Conservation (phyloP, 2,888 invertebrate species). For the Rhodophaea formosa region DNA sequence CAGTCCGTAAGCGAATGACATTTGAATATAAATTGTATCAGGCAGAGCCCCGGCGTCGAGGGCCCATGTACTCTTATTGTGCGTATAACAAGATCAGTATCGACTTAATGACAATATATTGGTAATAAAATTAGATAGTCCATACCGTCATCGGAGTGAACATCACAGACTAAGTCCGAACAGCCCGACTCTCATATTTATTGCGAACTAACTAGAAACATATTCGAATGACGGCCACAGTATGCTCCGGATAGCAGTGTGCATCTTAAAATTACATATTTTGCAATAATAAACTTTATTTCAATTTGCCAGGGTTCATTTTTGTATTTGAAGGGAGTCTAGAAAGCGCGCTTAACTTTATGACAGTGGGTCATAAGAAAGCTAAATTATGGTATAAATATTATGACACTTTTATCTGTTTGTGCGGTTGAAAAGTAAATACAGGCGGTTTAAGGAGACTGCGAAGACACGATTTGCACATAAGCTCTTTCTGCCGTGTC, state of each 20-base stretch:
- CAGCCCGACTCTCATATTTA: constrained; percentile 72
- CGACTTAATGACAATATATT: constrained; percentile 82
- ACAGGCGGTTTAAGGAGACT: constrained; percentile 49
- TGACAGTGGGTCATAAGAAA: constrained; percentile 73
- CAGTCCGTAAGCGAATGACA: constrained; percentile 71
- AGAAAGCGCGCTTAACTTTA: constrained; percentile 71
- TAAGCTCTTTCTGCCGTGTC: constrained; percentile 38
- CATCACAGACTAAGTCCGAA: constrained; percentile 56
- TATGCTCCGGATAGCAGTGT: constrained; percentile 59
- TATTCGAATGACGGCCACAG: constrained; percentile 68
- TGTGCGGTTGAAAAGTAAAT: constrained; percentile 72
- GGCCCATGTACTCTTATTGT: constrained; percentile 71
- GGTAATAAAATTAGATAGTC: constrained; percentile 81
- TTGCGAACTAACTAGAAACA: constrained; percentile 77
- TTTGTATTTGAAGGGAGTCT: constrained; percentile 38
- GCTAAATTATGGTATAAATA: constrained; percentile 76
- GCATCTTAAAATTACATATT: constrained; percentile 45
- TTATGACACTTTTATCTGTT: constrained; percentile 79
- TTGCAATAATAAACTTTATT: constrained; percentile 59
- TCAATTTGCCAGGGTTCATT: constrained; percentile 48
- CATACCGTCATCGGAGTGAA: constrained; percentile 70
- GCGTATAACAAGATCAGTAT: constrained; percentile 81
- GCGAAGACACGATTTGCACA: constrained; percentile 52
- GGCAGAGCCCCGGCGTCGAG: constrained; percentile 50
- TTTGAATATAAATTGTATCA: constrained; percentile 79